Conservation (phyloP, 1,140 invertebrate genomes). For the Lepidostoma basale region DNA sequence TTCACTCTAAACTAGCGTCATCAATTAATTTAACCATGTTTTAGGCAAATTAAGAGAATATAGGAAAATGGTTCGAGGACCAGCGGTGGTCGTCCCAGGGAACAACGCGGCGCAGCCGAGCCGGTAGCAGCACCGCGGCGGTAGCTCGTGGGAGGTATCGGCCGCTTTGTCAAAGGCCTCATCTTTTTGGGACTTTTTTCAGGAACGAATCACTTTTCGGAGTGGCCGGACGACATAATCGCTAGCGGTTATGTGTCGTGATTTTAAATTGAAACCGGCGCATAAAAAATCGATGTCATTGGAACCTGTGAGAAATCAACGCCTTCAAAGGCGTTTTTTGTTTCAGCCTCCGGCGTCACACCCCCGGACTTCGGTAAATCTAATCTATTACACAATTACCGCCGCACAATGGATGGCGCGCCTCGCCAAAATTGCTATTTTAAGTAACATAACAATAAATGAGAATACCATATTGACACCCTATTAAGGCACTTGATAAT, state of each 20-base stretch:
- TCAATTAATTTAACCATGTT: too few relatives aligned
- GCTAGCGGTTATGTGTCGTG: constrained; percentile 21
- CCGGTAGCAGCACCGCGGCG: neutral
- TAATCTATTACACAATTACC: constrained; percentile 1
- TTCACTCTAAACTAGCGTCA: too few relatives aligned
- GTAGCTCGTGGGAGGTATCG: constrained; percentile 22
- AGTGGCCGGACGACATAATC: constrained; percentile 1
- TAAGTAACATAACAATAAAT: too few relatives aligned
- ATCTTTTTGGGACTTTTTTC: constrained; percentile 5
- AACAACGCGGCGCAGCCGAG: neutral
- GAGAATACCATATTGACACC: too few relatives aligned
- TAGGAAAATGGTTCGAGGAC: neutral
- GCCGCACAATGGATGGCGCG: too few relatives aligned
- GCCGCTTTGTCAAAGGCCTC: neutral
- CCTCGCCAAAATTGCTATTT: too few relatives aligned
- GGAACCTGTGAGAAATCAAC: constrained; percentile 23
- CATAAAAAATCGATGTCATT: constrained; percentile 13
- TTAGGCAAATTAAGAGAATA: too few relatives aligned
- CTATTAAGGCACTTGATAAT: too few relatives aligned
- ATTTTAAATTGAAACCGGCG: constrained; percentile 17
- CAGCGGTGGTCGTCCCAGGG: too few relatives aligned
- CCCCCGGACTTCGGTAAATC: neutral
- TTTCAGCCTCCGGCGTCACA: neutral
- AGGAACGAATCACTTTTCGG: constrained; percentile 12
- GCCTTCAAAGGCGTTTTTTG: neutral